phyloP scores from a whole-genome alignment of 1,140 invertebrate species.

The Hermetia illucens region DNA sequence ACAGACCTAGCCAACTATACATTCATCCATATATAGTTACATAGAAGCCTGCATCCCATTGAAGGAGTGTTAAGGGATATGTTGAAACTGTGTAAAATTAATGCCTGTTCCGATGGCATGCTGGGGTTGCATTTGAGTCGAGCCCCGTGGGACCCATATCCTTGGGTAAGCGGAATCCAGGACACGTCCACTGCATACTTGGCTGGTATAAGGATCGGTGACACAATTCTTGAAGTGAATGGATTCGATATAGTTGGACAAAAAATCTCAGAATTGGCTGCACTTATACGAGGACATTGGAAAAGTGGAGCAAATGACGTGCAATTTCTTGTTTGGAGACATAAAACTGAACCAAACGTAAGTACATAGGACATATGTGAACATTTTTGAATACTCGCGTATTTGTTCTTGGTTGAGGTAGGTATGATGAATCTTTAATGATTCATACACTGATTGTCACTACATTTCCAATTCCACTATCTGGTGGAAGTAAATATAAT shows the following conservation, averaged over 20 bases:
- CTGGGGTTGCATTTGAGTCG: conserved; percentile 29
- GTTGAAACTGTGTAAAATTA: conserved; percentile 23
- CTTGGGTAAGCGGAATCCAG: conserved; percentile 30
- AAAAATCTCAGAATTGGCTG: conserved; percentile 27
- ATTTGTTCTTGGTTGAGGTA: too few species aligned
- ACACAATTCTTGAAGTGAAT: conserved; percentile 30
- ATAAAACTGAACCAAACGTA: conserved; percentile 2
- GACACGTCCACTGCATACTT: conserved; percentile 22
- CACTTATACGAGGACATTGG: conserved; percentile 22
- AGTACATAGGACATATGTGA: conserved; percentile 1
- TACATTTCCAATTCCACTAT: too few species aligned
- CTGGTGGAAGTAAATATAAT: too few species aligned
- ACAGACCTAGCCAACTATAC: too few species aligned
- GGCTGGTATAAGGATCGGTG: conserved; percentile 26
- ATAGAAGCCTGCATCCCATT: too few species aligned
- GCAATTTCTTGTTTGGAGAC: conserved; percentile 25
- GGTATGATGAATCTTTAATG: too few species aligned
- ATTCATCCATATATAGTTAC: too few species aligned
- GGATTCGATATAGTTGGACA: conserved; percentile 26
- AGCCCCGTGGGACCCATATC: conserved; percentile 32
- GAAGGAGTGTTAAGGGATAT: conserved; percentile 7
- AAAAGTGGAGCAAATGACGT: conserved; percentile 20
- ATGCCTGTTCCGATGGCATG: conserved; percentile 23
- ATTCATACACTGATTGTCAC: too few species aligned
- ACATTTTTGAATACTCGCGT: background rate